These are phyloP conservation scores for Styela clava DNA, from an alignment of 23 tunicate species.

Conservation along the genomic window DNA sequence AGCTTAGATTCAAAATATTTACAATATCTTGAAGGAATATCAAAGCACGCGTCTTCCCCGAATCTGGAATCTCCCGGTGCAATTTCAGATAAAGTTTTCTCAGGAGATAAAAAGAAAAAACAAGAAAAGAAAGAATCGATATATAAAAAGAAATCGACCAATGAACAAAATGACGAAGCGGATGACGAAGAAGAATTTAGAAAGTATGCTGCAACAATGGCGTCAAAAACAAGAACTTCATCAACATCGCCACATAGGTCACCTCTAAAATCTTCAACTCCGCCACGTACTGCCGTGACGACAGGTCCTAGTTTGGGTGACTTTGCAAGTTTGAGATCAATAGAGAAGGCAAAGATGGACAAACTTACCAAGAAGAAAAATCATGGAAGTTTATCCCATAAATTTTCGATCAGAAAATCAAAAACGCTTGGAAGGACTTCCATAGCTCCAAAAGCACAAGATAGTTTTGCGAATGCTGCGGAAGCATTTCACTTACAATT, in stretches of 20 bases:
- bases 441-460: not conserved
- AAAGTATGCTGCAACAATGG: conserved; percentile 7
- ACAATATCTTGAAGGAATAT: conserved; percentile 15
- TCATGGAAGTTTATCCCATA: not conserved
- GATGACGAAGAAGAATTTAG: conserved; percentile 23
- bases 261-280: too few species aligned
- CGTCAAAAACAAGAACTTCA: conserved; percentile 4
- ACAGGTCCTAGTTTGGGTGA: conserved; percentile 7
- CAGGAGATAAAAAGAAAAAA: not conserved
- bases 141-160: not conserved
- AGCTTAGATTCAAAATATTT: conserved; percentile 28
- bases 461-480: not conserved
- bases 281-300: not conserved
- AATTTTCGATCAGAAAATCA: conserved; percentile 11
- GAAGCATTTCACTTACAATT: not conserved
- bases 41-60: conserved; percentile 21
- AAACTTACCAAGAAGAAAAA: not conserved
- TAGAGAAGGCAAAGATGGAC: not conserved
- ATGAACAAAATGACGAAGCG: not conserved
- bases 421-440: conserved; percentile 1
- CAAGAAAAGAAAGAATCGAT: not conserved
- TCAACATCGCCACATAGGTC: not conserved
- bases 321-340: not conserved
- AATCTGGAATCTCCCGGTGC: conserved; percentile 3
- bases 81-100: not conserved